Conservation (phyloP, 2,888 invertebrate genomes). For the Protodeltote pygarga region DNA sequence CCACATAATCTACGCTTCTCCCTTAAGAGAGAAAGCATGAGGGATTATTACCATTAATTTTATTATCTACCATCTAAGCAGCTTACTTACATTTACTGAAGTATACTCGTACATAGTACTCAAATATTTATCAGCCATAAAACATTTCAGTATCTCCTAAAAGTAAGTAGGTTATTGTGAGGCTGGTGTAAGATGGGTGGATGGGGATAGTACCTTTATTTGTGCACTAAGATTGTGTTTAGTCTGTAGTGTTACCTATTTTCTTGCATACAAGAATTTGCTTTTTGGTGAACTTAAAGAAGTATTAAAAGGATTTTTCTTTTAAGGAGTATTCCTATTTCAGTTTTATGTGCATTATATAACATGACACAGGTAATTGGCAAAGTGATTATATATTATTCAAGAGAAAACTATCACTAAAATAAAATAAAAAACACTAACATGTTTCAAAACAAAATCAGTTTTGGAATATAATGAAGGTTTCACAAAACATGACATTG, state of each 20-base stretch:
- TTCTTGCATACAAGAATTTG: conserved; percentile 4
- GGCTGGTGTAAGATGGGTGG: conserved; percentile 16
- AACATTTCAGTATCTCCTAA: conserved; percentile 40
- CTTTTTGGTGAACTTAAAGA: conserved; percentile 2
- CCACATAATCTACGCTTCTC: conserved; percentile 15
- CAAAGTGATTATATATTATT: background rate
- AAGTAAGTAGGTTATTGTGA: conserved; percentile 23
- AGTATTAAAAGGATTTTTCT: background rate
- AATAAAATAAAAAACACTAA: no score
- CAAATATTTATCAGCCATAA: conserved; percentile 43
- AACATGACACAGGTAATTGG: no score
- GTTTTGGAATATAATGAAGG: no score
- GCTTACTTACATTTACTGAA: conserved; percentile 22
- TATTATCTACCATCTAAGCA: conserved; percentile 37
- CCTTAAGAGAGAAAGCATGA: conserved; percentile 7
- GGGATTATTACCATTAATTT: conserved; percentile 37
- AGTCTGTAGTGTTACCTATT: conserved; percentile 4
- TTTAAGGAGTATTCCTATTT: background rate
- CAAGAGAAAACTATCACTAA: no score
- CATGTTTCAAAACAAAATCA: no score
- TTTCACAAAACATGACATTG: no score
- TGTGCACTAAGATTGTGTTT: conserved; percentile 5
- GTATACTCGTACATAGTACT: conserved; percentile 33
- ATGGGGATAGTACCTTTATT: conserved; percentile 18
- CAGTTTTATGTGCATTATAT: no score